Evolutionary conservation across 2,113 vertebrate species (phyloP), one percentile per base, ranked within the genome.

Genomic region (Apistogramma diplotaenia): DNA sequence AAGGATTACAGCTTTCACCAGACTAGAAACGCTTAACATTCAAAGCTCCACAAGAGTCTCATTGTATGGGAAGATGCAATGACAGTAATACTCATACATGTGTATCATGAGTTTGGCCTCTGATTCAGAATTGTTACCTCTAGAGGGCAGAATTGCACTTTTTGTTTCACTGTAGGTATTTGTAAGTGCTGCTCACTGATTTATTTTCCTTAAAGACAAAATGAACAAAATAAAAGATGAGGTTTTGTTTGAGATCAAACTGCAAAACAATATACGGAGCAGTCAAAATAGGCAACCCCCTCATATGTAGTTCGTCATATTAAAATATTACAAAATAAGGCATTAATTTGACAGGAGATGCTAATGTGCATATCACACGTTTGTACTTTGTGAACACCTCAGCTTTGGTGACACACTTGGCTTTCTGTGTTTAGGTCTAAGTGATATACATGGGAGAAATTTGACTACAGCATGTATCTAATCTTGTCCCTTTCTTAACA

Each of bases 401-500:
- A 33, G 33, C 33, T 33, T 33, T 33, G 3, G 33, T 33, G 33
- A 33, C 33, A 33, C 33, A 33, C 8, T 33, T 33, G 33, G 8
- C 7, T 33, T 1, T 51, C 16, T 49, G 43, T 49, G 25, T 9
- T 51, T 49, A 46, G 16, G 6, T 49, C 40, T n/a, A 3, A 49
- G 0, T 25, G 29, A 33, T 49, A 49, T 49, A n/a, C 15, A 49
- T 29, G 25, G 1, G 6, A 70, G 25, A 70, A 49, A 27, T 70
- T 10, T 70, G 4, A 76, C 46, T 60, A 35, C 61, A 61, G 46
- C 29, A 23, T n/a, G 46, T 55, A 49, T 75, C 2, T 62, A 25
- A 74, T 9, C 27, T 29, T 70, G 18, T 70, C 43, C 18, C 18
- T 49, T 70, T 16, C 55, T 49, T 3, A 76, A 6, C 3, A 95